phyloP scores from a whole-genome alignment of 2,888 invertebrate species.

The Sphaerophoria taeniata region DNA sequence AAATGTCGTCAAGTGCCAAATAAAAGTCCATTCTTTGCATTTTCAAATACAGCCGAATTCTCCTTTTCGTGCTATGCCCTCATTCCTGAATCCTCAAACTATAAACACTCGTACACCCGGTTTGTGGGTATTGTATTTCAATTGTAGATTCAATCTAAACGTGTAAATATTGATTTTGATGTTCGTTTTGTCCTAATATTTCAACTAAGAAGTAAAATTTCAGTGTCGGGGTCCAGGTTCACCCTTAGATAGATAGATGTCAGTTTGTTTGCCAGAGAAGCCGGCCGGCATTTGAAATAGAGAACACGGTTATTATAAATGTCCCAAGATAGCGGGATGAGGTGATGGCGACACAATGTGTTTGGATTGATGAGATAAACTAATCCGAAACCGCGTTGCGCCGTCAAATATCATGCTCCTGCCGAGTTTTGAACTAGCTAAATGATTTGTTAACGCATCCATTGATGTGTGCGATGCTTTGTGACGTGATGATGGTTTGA shows the following conservation, averaged over 20 bases:
- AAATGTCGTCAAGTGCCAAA: conserved; percentile 55
- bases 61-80: conserved; percentile 29
- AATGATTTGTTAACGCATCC: conserved; percentile 72
- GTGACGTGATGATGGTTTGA: conserved; percentile 52
- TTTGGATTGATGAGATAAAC: conserved; percentile 39
- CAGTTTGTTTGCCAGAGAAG: neutral
- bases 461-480: conserved; percentile 33
- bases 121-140: conserved; percentile 55
- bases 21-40: conserved; percentile 41
- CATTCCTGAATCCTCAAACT: conserved; percentile 24
- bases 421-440: conserved; percentile 63
- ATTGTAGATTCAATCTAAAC: conserved; percentile 71
- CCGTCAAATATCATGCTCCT: neutral
- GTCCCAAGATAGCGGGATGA: neutral
- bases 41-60: conserved; percentile 30
- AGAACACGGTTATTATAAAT: conserved; percentile 5
- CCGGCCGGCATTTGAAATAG: conserved; percentile 11
- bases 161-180: conserved; percentile 69
- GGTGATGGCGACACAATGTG: neutral
- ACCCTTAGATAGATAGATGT: conserved; percentile 12
- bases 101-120: neutral
- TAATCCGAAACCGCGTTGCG: conserved; percentile 49
- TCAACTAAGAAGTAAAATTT: conserved; percentile 31
- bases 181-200: conserved; percentile 62
- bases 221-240: conserved; percentile 35